A percentile compares a stretch with the other conserved stretches of the same genome.
phyloP scores from a whole-genome alignment of 2,888 invertebrate genomes.

The Lycophotia porphyrea region DNA sequence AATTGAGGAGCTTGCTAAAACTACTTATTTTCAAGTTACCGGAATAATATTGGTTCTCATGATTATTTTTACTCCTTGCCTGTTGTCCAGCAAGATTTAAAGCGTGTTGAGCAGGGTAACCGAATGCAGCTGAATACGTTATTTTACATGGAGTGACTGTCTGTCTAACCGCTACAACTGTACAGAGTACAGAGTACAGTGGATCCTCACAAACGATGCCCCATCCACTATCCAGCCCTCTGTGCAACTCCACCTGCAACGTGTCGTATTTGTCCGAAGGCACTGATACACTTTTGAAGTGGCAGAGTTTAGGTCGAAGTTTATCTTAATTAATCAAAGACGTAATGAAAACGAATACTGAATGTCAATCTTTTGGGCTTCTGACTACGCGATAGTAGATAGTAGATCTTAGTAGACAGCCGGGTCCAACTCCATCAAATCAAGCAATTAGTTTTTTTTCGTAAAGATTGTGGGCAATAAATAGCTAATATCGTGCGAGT shows the following conservation, averaged over 20 bases:
- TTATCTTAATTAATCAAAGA: background rate
- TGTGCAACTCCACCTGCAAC: background rate
- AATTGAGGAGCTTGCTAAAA: background rate
- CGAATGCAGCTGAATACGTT: too few relatives aligned
- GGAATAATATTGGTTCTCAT: background rate
- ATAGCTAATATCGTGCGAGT: conserved; percentile 1
- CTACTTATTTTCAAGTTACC: background rate
- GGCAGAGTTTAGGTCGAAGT: too few relatives aligned
- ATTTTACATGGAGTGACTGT: too few relatives aligned
- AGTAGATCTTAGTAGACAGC: too few relatives aligned
- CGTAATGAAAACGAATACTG: background rate
- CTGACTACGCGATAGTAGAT: background rate
- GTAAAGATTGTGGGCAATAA: conserved; percentile 15
- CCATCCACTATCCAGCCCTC: background rate
- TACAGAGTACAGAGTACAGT: too few relatives aligned
- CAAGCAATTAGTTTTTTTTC: background rate
- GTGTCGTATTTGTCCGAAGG: background rate
- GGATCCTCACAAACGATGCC: too few relatives aligned
- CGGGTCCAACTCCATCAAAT: background rate
- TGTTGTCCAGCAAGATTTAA: too few relatives aligned
- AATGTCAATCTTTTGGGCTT: background rate
- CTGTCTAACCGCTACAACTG: too few relatives aligned
- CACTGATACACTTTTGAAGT: background rate
- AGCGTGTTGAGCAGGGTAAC: background rate
- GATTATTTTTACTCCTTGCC: background rate